A percentile compares a stretch with the other conserved stretches of the same genome.
Evolutionary conservation across 2,113 vertebrate genomes (phyloP).

Genomic region (Erythrocebus patas): DNA sequence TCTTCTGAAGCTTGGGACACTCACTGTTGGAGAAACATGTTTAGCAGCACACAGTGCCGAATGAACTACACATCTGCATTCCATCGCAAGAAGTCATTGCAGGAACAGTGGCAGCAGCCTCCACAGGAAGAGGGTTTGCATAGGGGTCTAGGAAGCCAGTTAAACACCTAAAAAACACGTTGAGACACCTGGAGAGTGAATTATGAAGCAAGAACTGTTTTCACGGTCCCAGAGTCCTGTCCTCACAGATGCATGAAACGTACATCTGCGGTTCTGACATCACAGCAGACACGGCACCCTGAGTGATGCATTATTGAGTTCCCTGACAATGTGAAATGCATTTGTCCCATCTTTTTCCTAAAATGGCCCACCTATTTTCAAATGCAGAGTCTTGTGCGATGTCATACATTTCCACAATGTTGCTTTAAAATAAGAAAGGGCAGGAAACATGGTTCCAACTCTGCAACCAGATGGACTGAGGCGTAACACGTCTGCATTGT

Average conservation of each 20-base stretch:
- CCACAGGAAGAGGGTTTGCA: fast-evolving
- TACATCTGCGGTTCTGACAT: fast-evolving
- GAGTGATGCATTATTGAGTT: fast-evolving
- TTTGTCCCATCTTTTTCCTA: background rate
- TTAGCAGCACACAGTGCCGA: fast-evolving
- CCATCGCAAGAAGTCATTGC: fast-evolving
- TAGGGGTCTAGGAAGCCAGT: background rate
- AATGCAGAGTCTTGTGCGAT: background rate
- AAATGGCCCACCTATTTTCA: background rate
- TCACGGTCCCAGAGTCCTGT: fast-evolving
- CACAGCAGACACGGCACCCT: fast-evolving
- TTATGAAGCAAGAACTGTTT: fast-evolving
- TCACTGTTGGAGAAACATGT: fast-evolving
- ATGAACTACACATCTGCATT: background rate
- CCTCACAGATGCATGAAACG: background rate
- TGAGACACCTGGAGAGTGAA: fast-evolving
- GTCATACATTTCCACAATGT: background rate
- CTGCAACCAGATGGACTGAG: background rate
- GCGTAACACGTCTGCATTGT: fast-evolving
- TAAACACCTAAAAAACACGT: fast-evolving
- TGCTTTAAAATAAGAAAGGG: background rate
- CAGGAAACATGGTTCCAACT: fast-evolving
- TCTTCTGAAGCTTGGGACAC: background rate
- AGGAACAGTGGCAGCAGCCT: fast-evolving
- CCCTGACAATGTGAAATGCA: background rate